phyloP scores from a whole-genome alignment of 2,797 vertebrate genomes.

The Typhlichthys eigenmanni region DNA sequence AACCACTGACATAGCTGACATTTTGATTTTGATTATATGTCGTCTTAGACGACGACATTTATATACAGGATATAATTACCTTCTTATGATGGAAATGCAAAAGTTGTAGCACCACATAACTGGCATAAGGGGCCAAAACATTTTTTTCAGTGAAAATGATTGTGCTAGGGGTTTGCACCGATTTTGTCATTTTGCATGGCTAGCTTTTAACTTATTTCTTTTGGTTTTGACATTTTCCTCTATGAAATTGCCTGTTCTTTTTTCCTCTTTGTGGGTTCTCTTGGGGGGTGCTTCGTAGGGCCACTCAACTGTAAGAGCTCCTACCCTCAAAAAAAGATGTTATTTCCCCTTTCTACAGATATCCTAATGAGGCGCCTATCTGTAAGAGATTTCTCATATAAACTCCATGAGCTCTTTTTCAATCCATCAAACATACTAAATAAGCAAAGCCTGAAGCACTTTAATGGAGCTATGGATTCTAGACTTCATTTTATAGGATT shows the following conservation, averaged over 20 bases:
- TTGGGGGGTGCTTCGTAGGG: not conserved
- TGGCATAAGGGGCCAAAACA: slow-evolving; percentile 42
- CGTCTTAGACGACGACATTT: slow-evolving; percentile 25
- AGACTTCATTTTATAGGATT: slow-evolving; percentile 30
- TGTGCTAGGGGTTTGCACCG: slow-evolving; percentile 35
- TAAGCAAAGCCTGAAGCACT: slow-evolving; percentile 64
- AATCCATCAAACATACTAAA: slow-evolving; percentile 17
- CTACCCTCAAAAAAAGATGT: slow-evolving; percentile 1
- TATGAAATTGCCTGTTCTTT: not conserved
- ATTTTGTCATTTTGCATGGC: slow-evolving; percentile 20
- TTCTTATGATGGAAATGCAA: slow-evolving; percentile 66
- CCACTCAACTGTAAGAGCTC: not conserved
- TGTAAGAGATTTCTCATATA: too few relatives aligned
- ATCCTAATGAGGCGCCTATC: too few relatives aligned
- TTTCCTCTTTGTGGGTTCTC: slow-evolving; percentile 19
- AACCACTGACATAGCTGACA: slow-evolving; percentile 51
- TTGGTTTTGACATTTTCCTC: slow-evolving; percentile 9
- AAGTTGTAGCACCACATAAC: slow-evolving; percentile 80
- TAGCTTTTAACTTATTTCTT: slow-evolving; percentile 24
- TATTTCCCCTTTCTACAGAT: not conserved
- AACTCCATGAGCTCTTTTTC: slow-evolving; percentile 2
- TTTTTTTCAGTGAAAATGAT: slow-evolving; percentile 39
- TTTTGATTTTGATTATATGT: slow-evolving; percentile 44
- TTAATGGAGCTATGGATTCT: slow-evolving; percentile 53
- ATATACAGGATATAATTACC: slow-evolving; percentile 27